Percentiles rank a stretch among this genome's conserved stretches.
phyloP scores from a whole-genome alignment of 2,113 vertebrate species.

The Colaptes auratus region DNA sequence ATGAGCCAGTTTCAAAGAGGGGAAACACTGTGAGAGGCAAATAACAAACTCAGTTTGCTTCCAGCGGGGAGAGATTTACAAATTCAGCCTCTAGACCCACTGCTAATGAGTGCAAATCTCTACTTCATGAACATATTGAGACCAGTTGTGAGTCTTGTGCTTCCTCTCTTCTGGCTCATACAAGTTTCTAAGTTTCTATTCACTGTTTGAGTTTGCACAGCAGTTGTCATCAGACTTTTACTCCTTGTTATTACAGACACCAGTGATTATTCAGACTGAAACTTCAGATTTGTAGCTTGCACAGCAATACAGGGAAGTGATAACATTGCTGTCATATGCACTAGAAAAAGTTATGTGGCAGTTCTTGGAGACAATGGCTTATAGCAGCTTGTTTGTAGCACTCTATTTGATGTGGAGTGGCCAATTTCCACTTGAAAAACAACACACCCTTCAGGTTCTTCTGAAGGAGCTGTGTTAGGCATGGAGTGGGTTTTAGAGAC shows the following conservation, averaged over 20 bases:
- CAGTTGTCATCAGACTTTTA: slow-evolving; percentile 24
- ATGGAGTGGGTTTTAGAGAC: no score
- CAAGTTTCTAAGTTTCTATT: not conserved
- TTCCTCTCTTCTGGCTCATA: slow-evolving; percentile 14
- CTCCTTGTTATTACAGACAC: not conserved
- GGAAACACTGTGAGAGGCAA: not conserved
- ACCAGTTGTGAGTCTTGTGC: slow-evolving; percentile 16
- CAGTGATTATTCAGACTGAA: no score
- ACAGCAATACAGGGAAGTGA: no score
- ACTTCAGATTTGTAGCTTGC: no score
- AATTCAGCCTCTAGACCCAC: not conserved
- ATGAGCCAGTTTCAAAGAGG: not conserved
- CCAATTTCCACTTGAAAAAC: no score
- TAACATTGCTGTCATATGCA: no score
- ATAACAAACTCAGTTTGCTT: not conserved
- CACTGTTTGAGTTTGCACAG: not conserved
- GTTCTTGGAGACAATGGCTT: no score
- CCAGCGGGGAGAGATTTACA: not conserved
- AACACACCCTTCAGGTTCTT: no score
- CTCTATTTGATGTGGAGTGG: no score
- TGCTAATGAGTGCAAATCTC: not conserved
- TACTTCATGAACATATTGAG: not conserved
- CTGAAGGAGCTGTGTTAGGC: no score
- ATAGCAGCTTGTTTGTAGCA: no score
- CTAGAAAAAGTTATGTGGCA: no score